Percentiles rank a stretch among this genome's conserved stretches.
These are phyloP conservation scores for Phalacrocorax carbo DNA, from an alignment of 2,113 vertebrate species.

Conservation along the genomic window DNA sequence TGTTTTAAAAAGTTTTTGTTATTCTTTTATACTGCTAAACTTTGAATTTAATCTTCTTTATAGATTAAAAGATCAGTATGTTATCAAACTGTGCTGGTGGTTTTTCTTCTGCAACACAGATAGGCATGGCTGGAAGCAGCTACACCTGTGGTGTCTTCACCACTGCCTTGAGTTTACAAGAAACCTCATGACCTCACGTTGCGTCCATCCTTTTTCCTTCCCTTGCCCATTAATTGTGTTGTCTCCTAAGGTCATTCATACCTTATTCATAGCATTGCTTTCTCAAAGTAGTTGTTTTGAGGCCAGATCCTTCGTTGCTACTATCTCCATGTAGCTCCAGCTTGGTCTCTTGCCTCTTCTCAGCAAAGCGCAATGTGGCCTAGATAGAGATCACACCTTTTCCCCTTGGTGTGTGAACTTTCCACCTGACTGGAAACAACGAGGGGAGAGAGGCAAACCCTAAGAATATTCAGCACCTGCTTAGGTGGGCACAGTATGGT, in stretches of 20 bases:
- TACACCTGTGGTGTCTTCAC: not conserved
- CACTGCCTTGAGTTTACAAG: not conserved
- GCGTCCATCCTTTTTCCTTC: not conserved
- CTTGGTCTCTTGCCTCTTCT: not conserved
- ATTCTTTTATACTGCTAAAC: constrained; percentile 69
- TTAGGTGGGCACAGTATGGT: not conserved
- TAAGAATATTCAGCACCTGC: not conserved
- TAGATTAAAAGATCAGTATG: constrained; percentile 73
- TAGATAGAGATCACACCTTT: not conserved
- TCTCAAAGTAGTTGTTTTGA: not conserved
- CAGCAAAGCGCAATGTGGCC: not conserved
- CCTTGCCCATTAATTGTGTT: not conserved
- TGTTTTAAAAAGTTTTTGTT: constrained; percentile 49
- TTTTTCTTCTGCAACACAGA: not conserved
- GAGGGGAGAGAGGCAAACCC: not conserved
- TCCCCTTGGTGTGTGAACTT: not conserved
- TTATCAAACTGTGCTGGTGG: not conserved
- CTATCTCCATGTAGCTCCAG: not conserved
- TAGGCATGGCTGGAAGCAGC: not conserved
- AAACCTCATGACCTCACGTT: not conserved
- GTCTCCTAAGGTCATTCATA: not conserved
- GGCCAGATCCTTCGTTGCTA: not conserved
- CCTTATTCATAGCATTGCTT: not conserved
- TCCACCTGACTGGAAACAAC: not conserved
- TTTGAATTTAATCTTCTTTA: constrained; percentile 72